Conservation (phyloP, 2,888 invertebrate genomes). For the Clusia tigrina region DNA sequence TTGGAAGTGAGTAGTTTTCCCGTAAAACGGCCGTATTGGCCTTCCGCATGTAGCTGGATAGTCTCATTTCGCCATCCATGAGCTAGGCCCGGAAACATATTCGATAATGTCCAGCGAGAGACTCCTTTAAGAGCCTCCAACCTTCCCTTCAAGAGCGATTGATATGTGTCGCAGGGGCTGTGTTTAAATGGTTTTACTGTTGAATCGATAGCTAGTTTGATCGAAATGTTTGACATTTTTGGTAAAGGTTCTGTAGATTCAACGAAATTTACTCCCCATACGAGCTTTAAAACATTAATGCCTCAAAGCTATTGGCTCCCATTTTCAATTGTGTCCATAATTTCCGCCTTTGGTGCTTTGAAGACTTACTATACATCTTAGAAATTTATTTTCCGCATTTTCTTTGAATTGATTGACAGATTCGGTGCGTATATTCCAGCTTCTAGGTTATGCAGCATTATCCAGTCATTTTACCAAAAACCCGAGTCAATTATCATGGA, state of each 20-base stretch:
- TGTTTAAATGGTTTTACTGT: slow-evolving; percentile 30
- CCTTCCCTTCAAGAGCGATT: slow-evolving; percentile 41
- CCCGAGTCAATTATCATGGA: slow-evolving; percentile 15
- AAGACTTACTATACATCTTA: slow-evolving; percentile 28
- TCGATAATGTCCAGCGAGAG: slow-evolving; percentile 28
- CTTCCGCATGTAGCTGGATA: slow-evolving; percentile 54
- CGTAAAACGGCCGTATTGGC: slow-evolving; percentile 50
- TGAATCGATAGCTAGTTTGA: slow-evolving; percentile 41
- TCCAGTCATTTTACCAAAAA: slow-evolving; percentile 20
- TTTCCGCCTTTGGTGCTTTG: slow-evolving; percentile 24
- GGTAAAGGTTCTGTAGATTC: slow-evolving; percentile 10
- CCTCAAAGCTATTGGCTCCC: slow-evolving; percentile 9
- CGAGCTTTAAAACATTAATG: slow-evolving; percentile 15
- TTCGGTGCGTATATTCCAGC: slow-evolving; percentile 27
- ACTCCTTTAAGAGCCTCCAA: too few relatives aligned
- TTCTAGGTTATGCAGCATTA: slow-evolving; percentile 5
- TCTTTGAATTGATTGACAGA: slow-evolving; percentile 27
- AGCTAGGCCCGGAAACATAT: slow-evolving; percentile 10
- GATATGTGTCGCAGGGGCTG: slow-evolving; percentile 48
- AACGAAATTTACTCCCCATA: slow-evolving; percentile 22
- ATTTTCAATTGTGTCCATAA: slow-evolving; percentile 18
- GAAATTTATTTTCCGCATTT: slow-evolving; percentile 19
- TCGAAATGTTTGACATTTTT: slow-evolving; percentile 28
- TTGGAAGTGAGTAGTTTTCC: slow-evolving; percentile 40
- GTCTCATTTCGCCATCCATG: slow-evolving; percentile 49